Evolutionary conservation across 2,888 invertebrate species (phyloP), one percentile per base, ranked within the genome.

Genomic region (Dryobota labecula): DNA sequence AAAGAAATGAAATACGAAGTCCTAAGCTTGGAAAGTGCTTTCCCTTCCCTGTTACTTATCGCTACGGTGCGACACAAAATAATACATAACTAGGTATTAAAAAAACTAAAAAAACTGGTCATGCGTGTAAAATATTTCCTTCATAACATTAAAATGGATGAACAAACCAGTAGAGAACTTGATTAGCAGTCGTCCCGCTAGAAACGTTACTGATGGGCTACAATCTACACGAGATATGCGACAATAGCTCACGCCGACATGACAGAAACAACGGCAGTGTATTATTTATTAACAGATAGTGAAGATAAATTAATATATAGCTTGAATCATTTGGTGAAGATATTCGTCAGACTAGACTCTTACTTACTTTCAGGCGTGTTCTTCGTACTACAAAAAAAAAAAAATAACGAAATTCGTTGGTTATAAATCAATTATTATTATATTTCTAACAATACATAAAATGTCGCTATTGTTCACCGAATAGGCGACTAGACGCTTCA

Each of bases 131-230:
- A 54, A 45, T 24, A 47, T 43, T 57, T 20, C 11, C 30, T 30
- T 24, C 49, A 15, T 51, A 67, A 49, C 49, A 56, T 38, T n/a
- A 51, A 24, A 51, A 51, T 74, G 30, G 38, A 45, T 74, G 38
- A 49, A 38, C 49, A 18, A 51, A 51, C 20, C 43, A 49, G 72
- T 30, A 33, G 65, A 36, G 36, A 73, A 65, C 15, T 57, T 74
- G 66, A 74, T 73, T 74, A 74, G 66, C 49, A 57, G 74, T 43
- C 56, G 36, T 27, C 47, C 57, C 43, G 57, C 51, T 43, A 20
- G 66, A 57, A 57, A 66, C 56, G 49, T 74, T 45, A 49, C 66
- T 73, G 66, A 73, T 66, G 57, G 66, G 43, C 57, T 30, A 30
- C 49, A 30, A 66, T 73, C 24, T 24, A 57, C 74, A 27, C 24